Percentiles rank a stretch among this genome's conserved stretches.
These are phyloP conservation scores for Eudasyphora cyanicolor DNA, from an alignment of 2,888 invertebrate genomes.

Conservation along the genomic window DNA sequence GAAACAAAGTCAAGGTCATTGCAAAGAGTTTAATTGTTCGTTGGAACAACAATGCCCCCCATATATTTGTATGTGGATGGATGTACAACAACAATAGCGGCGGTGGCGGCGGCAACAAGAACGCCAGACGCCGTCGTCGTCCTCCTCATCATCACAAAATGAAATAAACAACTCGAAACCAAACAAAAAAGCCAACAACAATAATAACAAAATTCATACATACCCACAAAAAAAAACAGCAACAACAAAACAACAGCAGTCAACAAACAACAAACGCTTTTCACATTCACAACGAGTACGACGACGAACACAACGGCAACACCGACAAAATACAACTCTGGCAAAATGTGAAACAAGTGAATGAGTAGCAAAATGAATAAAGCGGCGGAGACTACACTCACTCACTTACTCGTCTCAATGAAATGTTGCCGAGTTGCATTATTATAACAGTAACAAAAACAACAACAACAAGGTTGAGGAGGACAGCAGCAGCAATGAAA, in stretches of 20 bases:
- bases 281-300: conserved; percentile 27
- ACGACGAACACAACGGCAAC: conserved; percentile 28
- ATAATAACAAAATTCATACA: conserved; percentile 35
- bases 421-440: conserved; percentile 62
- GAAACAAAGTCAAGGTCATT: conserved; percentile 80
- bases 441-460: conserved; percentile 22
- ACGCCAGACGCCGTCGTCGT: conserved; percentile 30
- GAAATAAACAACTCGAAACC: conserved; percentile 62
- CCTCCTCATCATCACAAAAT: conserved; percentile 58
- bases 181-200: conserved; percentile 51
- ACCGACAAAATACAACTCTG: conserved; percentile 52
- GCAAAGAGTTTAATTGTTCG: conserved; percentile 80
- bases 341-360: conserved; percentile 63
- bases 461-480: conserved; percentile 20
- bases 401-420: conserved; percentile 38
- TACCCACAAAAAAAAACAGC: conserved; percentile 23
- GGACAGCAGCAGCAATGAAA: conserved; percentile 2
- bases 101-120: conserved; percentile 54
- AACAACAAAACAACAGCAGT: conserved; percentile 35
- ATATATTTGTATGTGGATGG: no score
- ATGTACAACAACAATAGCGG: conserved; percentile 50
- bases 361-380: conserved; percentile 47
- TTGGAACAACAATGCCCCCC: conserved; percentile 63
- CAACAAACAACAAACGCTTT: conserved; percentile 57
- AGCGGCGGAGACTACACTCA: conserved; percentile 27